A percentile compares a stretch with the other conserved stretches of the same genome.
phyloP scores from a whole-genome alignment of 2,888 invertebrate species.

The Sphaerophoria rueppellii region DNA sequence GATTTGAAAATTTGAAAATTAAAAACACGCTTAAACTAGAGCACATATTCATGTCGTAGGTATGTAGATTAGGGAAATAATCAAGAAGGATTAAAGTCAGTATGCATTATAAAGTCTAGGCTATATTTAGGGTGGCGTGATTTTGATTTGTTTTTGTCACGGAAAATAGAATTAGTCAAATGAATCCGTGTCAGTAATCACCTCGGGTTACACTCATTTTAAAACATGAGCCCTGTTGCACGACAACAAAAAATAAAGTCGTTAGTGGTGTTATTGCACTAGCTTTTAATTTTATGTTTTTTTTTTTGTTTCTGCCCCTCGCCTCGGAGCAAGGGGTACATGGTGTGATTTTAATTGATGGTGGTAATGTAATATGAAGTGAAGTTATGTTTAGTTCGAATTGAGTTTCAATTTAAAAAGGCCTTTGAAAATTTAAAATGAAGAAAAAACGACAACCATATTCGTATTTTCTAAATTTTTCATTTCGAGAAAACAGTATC shows the following conservation, averaged over 20 bases:
- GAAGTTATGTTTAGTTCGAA: no score
- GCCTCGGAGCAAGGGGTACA: conserved; percentile 16
- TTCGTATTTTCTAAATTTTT: no score
- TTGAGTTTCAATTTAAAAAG: no score
- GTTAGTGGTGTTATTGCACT: conserved; percentile 37
- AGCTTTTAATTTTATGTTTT: conserved; percentile 11
- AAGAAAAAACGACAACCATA: no score
- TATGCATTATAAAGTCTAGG: conserved; percentile 8
- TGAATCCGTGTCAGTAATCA: conserved; percentile 60
- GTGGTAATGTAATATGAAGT: no score
- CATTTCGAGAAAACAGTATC: no score
- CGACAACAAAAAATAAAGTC: conserved; percentile 4
- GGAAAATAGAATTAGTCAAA: conserved; percentile 58
- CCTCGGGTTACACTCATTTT: conserved; percentile 38
- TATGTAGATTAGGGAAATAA: not conserved
- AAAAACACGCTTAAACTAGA: conserved; percentile 14
- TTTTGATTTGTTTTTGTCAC: conserved; percentile 50
- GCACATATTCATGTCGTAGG: not conserved
- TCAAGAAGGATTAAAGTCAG: conserved; percentile 13
- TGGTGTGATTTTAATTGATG: no score
- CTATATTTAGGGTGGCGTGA: conserved; percentile 13
- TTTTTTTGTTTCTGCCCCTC: not conserved
- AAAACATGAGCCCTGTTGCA: conserved; percentile 31
- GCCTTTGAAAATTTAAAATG: no score
- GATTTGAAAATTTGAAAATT: not conserved